Percentiles rank a stretch among this genome's conserved stretches.
Conservation (phyloP, 2,113 vertebrate species). For the Dasypus novemcinctus region DNA sequence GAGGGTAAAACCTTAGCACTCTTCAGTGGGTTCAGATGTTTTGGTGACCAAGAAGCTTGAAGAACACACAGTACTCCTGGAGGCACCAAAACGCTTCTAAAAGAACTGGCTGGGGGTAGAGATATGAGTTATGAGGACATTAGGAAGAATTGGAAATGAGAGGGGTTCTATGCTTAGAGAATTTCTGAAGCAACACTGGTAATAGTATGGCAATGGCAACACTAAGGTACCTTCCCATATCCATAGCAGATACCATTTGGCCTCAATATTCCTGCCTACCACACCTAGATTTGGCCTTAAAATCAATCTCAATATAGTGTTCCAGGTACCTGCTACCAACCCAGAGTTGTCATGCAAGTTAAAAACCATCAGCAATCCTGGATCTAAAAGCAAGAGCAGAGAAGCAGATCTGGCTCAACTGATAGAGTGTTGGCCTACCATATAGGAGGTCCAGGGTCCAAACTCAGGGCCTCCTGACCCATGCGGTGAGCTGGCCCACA, state of each 20-base stretch:
- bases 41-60: not conserved
- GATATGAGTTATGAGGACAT: not conserved
- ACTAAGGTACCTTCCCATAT: too few relatives aligned
- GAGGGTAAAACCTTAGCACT: not conserved
- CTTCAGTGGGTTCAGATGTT: not conserved
- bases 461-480: too few relatives aligned
- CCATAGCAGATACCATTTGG: not conserved
- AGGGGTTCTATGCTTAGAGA: not conserved
- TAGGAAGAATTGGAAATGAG: not conserved
- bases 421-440: too few relatives aligned
- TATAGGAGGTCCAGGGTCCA: too few relatives aligned
- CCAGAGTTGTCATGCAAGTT: not conserved
- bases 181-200: not conserved
- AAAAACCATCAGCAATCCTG: not conserved
- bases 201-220: not conserved
- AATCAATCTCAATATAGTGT: not conserved
- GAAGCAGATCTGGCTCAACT: too few relatives aligned
- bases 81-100: not conserved
- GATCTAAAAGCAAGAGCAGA: not conserved
- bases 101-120: not conserved
- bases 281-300: not conserved
- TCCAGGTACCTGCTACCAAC: not conserved
- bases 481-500: too few relatives aligned
- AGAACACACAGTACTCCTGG: not conserved
- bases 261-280: not conserved